These are phyloP conservation scores for Tonatia bakeri DNA, from an alignment of 2,113 vertebrate genomes.

Conservation along the genomic window DNA sequence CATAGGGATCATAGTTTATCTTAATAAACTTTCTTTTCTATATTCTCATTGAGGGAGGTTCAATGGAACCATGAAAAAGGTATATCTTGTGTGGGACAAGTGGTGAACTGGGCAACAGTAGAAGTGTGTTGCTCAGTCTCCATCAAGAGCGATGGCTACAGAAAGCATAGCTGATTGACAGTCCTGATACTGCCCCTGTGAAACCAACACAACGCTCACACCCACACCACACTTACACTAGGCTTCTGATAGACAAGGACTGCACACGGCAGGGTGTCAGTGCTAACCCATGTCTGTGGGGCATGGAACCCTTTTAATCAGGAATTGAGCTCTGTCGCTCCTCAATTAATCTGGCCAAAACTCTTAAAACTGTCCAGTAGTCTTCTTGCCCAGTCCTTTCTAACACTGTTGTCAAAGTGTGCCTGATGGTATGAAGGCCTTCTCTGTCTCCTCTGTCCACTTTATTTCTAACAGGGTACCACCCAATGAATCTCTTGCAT, in stretches of 20 bases:
- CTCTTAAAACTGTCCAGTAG: not conserved
- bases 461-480: not conserved
- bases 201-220: not conserved
- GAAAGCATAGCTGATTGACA: not conserved
- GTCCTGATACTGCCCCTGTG: not conserved
- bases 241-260: not conserved
- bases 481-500: not conserved
- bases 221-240: not conserved
- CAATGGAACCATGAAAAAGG: not conserved
- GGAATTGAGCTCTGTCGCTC: not conserved
- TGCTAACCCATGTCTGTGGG: not conserved
- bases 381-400: not conserved
- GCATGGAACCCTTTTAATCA: not conserved
- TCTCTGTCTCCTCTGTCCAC: rapidly evolving
- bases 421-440: not conserved
- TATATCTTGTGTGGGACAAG: not conserved
- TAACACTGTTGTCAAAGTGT: not conserved
- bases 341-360: not conserved
- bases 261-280: not conserved
- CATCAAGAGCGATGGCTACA: not conserved
- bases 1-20: not conserved
- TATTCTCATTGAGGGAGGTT: not conserved
- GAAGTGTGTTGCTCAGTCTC: not conserved
- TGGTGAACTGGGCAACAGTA: not conserved
- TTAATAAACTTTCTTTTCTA: not conserved